Evolutionary conservation across 2,888 invertebrate species (phyloP), one percentile per base, ranked within the genome.

Genomic region (Bembecia ichneumoniformis): DNA sequence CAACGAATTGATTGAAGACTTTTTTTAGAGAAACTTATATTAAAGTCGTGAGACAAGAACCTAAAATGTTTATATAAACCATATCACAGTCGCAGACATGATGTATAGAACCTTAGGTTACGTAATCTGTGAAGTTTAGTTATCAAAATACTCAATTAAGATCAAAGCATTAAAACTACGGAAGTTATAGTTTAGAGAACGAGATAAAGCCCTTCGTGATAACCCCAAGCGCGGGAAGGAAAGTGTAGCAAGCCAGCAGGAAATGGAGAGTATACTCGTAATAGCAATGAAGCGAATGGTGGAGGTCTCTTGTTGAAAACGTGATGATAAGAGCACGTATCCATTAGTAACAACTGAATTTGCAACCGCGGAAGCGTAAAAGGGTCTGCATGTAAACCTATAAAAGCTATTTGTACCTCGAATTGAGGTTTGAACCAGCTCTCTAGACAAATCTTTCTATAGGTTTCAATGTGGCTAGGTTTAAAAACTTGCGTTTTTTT

Each of bases 181-280:
- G 40, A 40, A 40, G 40, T 40, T 13, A 43, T 15, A 48, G 20
- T 43, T 43, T 43, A 47, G 34, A 48, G 48, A 43, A 16, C 35
- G 15, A 46, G 7, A 49, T 40, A 45, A 46, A 40, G 40, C 40
- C 40, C 40, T 40, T 13, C 62, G 63, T 63, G 63, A 63, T 61
- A 58, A 58, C 62, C 47, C 36, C 35, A 48, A 47, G 49, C 52
- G 50, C 34, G 43, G 46, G 40, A 46, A 47, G 62, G 56, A 60
- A 65, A 64, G 58, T 55, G 52, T 52, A 49, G 46, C 55, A 51
- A 58, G 55, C 56, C 55, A 56, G 53, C 54, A 58, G 59, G 59
- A 63, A 62, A 64, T 64, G 59, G 58, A 64, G 59, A 58, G 13
- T 43, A 15, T 17, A 11, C 13, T 15, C 14, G 40, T 13, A 40